Conservation (phyloP, 2,797 vertebrate species). For the Megaceryle alcyon region DNA sequence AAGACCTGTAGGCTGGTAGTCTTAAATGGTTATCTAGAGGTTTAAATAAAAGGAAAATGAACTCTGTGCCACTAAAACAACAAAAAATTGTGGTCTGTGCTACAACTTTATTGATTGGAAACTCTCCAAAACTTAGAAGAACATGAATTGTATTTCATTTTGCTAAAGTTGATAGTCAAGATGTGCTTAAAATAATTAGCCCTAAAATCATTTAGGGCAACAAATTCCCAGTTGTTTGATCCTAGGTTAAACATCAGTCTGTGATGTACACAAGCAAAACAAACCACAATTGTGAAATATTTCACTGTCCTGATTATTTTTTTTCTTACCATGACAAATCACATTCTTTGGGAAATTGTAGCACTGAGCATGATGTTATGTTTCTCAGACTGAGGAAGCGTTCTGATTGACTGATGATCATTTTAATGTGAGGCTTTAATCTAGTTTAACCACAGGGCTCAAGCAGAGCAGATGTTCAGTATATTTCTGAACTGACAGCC, state of each 20-base stretch:
- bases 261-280: background rate
- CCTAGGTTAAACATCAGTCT: conserved; percentile 4
- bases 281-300: background rate
- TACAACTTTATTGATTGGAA: conserved; percentile 26
- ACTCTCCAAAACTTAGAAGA: background rate
- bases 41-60: conserved; percentile 8
- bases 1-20: background rate
- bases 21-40: background rate
- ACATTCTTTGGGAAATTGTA: conserved; percentile 9
- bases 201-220: conserved; percentile 16
- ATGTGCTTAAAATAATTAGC: conserved; percentile 18
- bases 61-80: conserved; percentile 15
- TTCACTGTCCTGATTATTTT: background rate
- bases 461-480: conserved; percentile 55
- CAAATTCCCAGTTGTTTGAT: background rate
- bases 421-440: conserved; percentile 49
- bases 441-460: conserved; percentile 39
- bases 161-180: conserved; percentile 18
- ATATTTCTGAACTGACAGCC: conserved; percentile 32
- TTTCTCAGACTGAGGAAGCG: conserved; percentile 25
- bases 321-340: background rate
- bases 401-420: conserved; percentile 61
- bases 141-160: conserved; percentile 11
- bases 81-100: background rate
- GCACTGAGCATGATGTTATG: background rate